These are phyloP conservation scores for Drepana falcataria DNA, from an alignment of 2,888 invertebrate species.

Conservation along the genomic window DNA sequence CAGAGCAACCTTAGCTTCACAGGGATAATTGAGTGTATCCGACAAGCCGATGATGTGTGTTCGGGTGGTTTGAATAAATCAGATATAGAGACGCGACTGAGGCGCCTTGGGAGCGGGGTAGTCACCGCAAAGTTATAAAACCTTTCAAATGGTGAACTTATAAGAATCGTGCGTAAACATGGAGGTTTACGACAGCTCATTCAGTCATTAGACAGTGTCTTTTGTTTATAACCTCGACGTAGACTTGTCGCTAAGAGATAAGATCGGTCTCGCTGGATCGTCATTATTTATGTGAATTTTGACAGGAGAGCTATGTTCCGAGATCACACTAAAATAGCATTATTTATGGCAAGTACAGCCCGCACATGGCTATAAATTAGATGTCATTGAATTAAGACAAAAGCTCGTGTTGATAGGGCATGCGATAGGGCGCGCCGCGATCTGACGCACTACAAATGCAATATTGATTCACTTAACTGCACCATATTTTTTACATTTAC, in stretches of 20 bases:
- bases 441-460: conserved; percentile 55
- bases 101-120: conserved; percentile 59
- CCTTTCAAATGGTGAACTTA: conserved; percentile 69
- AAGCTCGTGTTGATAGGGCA: conserved; percentile 63
- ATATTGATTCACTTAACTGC: conserved; percentile 45
- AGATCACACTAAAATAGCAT: conserved; percentile 59
- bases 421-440: conserved; percentile 62
- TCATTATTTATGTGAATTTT: conserved; percentile 77
- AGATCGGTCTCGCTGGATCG: conserved; percentile 57
- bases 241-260: conserved; percentile 62
- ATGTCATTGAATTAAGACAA: conserved; percentile 73
- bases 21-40: conserved; percentile 52
- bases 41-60: conserved; percentile 71
- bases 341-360: conserved; percentile 65
- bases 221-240: conserved; percentile 70
- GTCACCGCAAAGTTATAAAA: conserved; percentile 64
- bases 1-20: not conserved
- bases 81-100: conserved; percentile 63
- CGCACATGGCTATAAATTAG: conserved; percentile 60
- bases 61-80: conserved; percentile 76
- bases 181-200: conserved; percentile 72
- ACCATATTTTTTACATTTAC: conserved; percentile 60
- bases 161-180: conserved; percentile 73
- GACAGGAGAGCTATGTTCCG: conserved; percentile 54
- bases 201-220: conserved; percentile 69